phyloP scores from a whole-genome alignment of 2,797 vertebrate genomes.

The Heterohyrax brucei region DNA sequence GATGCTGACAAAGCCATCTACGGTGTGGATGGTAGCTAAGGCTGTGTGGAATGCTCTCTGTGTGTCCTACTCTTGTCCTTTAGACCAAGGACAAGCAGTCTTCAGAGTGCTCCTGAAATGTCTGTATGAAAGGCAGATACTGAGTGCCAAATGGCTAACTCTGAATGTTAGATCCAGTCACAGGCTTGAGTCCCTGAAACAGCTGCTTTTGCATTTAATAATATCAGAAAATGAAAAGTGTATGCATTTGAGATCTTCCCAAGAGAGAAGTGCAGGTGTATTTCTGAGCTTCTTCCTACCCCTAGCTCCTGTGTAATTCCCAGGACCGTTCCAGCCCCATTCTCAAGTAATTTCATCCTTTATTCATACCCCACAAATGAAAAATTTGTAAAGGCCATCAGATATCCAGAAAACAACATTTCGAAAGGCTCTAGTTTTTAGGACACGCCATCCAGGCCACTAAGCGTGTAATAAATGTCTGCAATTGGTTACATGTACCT shows the following conservation, averaged over 20 bases:
- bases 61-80: background rate
- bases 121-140: background rate
- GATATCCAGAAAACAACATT: constrained; percentile 65
- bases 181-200: background rate
- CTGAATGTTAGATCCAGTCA: background rate
- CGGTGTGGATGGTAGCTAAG: background rate
- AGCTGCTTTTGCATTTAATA: constrained; percentile 39
- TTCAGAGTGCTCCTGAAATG: constrained; percentile 30
- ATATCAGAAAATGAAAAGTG: constrained; percentile 55
- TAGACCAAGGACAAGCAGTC: background rate
- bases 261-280: background rate
- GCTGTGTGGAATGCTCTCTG: background rate
- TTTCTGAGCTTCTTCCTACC: background rate
- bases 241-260: background rate
- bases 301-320: background rate
- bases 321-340: background rate
- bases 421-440: constrained; percentile 14
- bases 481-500: constrained; percentile 20
- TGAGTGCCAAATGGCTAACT: background rate
- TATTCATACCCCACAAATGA: background rate
- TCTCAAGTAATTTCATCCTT: background rate
- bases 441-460: background rate
- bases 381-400: constrained; percentile 63
- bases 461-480: background rate
- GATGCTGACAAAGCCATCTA: background rate